Evolutionary conservation across 2,113 vertebrate species (phyloP), one percentile per base, ranked within the genome.

Genomic region (Spea bombifrons): DNA sequence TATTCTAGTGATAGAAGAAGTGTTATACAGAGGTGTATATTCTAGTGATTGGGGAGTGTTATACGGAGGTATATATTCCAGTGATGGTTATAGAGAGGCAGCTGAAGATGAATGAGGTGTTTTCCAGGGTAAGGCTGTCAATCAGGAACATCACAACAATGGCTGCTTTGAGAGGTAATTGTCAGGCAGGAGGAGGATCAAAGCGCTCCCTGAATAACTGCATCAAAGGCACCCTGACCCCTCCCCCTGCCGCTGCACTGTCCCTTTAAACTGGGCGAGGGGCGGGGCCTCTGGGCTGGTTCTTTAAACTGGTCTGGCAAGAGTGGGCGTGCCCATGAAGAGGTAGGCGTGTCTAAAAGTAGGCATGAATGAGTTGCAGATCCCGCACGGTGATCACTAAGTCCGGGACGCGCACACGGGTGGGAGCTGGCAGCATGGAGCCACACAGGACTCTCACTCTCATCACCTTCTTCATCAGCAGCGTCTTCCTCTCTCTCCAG

Each of bases 281-380:
- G 72, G 72, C 72, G 73, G 45, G 46, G 73, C 16, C 48, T n/a
- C n/a, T n/a, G n/a, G n/a, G n/a, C n/a, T 45, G 30, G n/a, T n/a
- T n/a, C n/a, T n/a, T n/a, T n/a, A n/a, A n/a, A n/a, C n/a, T n/a
- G n/a, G n/a, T n/a, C n/a, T n/a, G 15, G 61, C 1, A 15, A 0
- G 59, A 45, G 12, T n/a, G 68, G 16, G 48, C 49, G n/a, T 15
- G 48, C 15, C 10, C 44, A 10, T 48, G n/a, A 55, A 15, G 7
- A 4, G 67, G 5, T n/a, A 50, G 71, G 71, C 53, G 53, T 17
- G 71, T 13, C 43, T 46, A 53, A 48, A 0, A 15, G 15, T 6
- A 48, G 73, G 52, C 45, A 53, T 71, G 69, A 70, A 47, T 64
- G 76, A 71, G 69, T 45, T 43, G 57, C 50, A 12, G 12, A 44